Evolutionary conservation across 2,797 vertebrate species (phyloP).

Genomic region (Prunella strophiata): DNA sequence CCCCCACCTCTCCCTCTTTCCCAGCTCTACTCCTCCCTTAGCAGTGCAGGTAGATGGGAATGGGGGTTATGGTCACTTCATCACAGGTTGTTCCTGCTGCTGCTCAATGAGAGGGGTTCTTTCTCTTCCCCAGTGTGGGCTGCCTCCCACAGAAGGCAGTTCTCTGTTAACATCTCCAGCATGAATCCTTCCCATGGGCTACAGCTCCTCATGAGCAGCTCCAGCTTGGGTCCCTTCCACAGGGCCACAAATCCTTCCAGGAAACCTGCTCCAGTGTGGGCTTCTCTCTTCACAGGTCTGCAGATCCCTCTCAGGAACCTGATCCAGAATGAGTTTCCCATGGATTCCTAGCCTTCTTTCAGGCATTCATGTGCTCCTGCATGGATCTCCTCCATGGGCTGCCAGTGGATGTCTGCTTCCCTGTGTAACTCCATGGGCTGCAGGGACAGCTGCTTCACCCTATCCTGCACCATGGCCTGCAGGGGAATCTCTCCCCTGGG

Average conservation of each 20-base stretch:
- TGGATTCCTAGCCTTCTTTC: background rate
- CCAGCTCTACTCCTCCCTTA: background rate
- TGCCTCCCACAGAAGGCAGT: background rate
- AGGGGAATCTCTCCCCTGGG: background rate
- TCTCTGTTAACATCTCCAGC: background rate
- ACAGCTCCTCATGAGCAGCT: background rate
- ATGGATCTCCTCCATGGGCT: background rate
- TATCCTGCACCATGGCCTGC: background rate
- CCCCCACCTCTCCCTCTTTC: background rate
- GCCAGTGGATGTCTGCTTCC: background rate
- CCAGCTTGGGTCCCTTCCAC: background rate
- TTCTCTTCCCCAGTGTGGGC: accelerated
- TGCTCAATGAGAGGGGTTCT: background rate
- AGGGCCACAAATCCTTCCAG: background rate
- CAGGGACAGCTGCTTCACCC: background rate
- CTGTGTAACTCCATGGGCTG: background rate
- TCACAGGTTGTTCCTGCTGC: accelerated
- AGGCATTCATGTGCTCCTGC: accelerated
- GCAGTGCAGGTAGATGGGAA: background rate
- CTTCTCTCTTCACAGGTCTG: background rate
- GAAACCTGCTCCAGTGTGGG: background rate
- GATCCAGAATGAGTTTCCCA: background rate
- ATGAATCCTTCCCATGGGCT: background rate
- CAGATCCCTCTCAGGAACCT: background rate
- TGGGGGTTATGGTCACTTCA: background rate